Evolutionary conservation across 1,140 invertebrate genomes (phyloP).

Genomic region (Sycobia sp.): DNA sequence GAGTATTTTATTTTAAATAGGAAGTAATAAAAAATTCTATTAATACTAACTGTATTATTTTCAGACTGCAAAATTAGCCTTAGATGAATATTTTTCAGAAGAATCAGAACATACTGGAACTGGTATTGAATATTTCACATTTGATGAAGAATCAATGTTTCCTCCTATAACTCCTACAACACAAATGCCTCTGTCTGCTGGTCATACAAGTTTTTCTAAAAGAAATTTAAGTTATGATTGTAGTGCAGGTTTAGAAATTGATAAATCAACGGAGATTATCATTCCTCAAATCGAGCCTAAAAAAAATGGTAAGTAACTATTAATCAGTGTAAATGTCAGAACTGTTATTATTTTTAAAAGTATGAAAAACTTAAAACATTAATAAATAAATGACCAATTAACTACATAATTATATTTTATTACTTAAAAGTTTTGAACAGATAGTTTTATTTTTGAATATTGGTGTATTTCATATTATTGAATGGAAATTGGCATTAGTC

Average conservation of each 20-base stretch:
- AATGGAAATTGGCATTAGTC: neutral
- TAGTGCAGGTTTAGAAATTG: conserved; percentile 45
- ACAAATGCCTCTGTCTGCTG: conserved; percentile 36
- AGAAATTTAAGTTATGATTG: conserved; percentile 50
- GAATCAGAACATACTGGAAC: conserved; percentile 62
- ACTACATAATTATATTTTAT: neutral
- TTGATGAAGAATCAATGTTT: conserved; percentile 56
- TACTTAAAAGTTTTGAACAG: conserved; percentile 5
- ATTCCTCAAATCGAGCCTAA: conserved; percentile 39
- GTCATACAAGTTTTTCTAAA: conserved; percentile 46
- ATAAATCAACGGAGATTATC: conserved; percentile 41
- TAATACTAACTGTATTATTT: no score
- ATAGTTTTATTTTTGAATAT: conserved; percentile 7
- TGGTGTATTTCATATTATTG: conserved; percentile 4
- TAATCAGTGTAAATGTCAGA: no score
- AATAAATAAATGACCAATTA: no score
- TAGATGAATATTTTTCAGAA: conserved; percentile 81
- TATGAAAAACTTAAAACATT: neutral
- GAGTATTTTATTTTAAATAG: no score
- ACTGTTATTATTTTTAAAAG: neutral
- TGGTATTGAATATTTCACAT: conserved; percentile 62
- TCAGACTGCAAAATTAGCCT: conserved; percentile 81
- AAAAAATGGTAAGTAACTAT: conserved; percentile 45
- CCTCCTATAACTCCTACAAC: conserved; percentile 43
- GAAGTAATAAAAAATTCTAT: conserved; percentile 17